Conservation (phyloP, 2,797 vertebrate species). For the Arrhamphus sclerolepis region DNA sequence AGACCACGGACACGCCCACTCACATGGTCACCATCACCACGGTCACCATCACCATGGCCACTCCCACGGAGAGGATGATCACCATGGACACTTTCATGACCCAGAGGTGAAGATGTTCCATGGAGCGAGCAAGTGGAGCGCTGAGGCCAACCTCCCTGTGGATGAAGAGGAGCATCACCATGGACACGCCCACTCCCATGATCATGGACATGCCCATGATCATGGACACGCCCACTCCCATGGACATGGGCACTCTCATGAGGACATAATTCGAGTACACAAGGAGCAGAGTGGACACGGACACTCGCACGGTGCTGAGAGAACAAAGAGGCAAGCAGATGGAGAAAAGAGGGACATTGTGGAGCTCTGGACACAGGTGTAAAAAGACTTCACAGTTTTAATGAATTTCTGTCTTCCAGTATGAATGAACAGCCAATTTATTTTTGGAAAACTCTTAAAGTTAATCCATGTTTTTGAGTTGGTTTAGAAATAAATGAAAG, state of each 20-base stretch:
- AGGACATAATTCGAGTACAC: conserved; percentile 21
- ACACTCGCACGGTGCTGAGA: conserved; percentile 50
- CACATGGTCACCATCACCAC: conserved; percentile 5
- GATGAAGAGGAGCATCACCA: conserved; percentile 60
- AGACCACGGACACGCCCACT: conserved; percentile 57
- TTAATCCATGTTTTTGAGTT: too few relatives aligned
- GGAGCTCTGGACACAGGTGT: conserved; percentile 89
- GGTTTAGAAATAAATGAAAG: too few relatives aligned
- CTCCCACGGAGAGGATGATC: conserved; percentile 67
- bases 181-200: conserved; percentile 25
- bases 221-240: conserved; percentile 7
- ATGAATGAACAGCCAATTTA: neutral
- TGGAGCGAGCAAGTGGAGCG: conserved; percentile 84
- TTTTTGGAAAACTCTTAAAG: too few relatives aligned
- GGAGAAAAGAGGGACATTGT: conserved; percentile 77
- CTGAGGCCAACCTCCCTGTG: conserved; percentile 73
- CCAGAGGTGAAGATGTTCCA: conserved; percentile 78
- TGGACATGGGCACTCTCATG: conserved; percentile 4
- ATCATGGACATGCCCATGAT: neutral
- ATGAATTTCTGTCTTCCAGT: neutral
- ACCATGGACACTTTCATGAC: conserved; percentile 64
- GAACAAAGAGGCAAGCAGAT: conserved; percentile 57
- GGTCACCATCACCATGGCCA: conserved; percentile 69
- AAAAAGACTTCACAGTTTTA: neutral
- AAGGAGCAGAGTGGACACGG: conserved; percentile 28